These are phyloP conservation scores for Hycleus cichorii DNA, from an alignment of 1,140 invertebrate genomes.

Conservation along the genomic window DNA sequence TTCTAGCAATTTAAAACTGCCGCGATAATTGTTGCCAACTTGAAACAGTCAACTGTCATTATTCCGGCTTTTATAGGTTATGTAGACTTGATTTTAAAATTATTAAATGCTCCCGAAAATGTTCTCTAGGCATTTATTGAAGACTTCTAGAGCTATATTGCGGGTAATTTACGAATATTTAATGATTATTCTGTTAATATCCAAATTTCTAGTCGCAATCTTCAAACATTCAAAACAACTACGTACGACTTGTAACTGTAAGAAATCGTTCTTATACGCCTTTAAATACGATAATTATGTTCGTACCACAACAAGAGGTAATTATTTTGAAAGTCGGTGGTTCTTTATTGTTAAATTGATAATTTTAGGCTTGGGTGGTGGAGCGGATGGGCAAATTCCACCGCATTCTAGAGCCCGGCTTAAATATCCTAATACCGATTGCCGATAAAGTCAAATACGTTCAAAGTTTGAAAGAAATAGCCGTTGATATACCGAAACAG, in stretches of 20 bases:
- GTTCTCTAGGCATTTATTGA: slow-evolving; percentile 6
- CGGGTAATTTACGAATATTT: slow-evolving; percentile 1
- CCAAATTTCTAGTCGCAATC: not conserved
- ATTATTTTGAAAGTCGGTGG: slow-evolving; percentile 18
- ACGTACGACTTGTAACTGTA: slow-evolving; percentile 29
- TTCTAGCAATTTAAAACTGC: no score
- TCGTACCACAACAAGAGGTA: slow-evolving; percentile 98
- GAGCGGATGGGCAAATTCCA: slow-evolving; percentile 98
- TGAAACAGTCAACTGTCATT: not conserved
- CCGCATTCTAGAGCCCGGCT: slow-evolving; percentile 85
- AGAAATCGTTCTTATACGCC: slow-evolving; percentile 63
- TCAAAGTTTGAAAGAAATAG: slow-evolving; percentile 98
- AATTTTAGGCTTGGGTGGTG: slow-evolving; percentile 87
- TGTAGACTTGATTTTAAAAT: slow-evolving; percentile 1
- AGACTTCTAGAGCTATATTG: slow-evolving; percentile 3
- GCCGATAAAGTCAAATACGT: slow-evolving; percentile 95
- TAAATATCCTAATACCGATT: slow-evolving; percentile 90
- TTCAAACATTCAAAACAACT: not conserved
- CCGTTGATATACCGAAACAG: slow-evolving; percentile 98
- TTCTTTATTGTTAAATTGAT: not conserved
- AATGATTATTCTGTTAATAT: not conserved
- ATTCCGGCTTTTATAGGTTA: slow-evolving; percentile 2
- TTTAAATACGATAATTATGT: slow-evolving; percentile 90
- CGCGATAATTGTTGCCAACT: no score
- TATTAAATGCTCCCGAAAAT: no score